Conservation (phyloP, 2,888 invertebrate genomes). For the Dicycla oo region DNA sequence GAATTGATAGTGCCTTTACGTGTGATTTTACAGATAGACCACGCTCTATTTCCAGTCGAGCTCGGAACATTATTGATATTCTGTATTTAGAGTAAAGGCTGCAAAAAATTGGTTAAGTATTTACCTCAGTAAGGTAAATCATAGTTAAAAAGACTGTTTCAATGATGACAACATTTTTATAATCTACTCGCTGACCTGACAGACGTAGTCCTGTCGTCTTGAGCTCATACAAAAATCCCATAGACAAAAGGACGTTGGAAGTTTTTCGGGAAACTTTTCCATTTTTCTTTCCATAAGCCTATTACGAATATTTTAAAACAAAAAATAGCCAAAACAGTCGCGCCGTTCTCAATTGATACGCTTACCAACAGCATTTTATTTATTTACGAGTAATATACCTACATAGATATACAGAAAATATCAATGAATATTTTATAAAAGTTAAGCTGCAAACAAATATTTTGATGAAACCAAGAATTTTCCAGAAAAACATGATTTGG, state of each 20-base stretch:
- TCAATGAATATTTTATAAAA: neutral
- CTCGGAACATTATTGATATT: neutral
- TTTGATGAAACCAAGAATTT: neutral
- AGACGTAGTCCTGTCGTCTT: neutral
- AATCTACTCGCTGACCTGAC: neutral
- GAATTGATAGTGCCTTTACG: neutral
- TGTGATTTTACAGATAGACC: slow-evolving; percentile 3
- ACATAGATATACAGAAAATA: neutral
- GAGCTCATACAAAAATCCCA: neutral
- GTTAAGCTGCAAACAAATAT: neutral
- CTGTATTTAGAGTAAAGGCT: neutral
- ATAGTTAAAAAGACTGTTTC: neutral
- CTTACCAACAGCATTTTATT: neutral
- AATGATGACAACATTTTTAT: too few relatives aligned
- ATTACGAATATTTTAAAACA: too few relatives aligned
- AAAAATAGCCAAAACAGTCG: neutral
- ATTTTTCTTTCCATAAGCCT: too few relatives aligned
- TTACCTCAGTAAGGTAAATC: neutral
- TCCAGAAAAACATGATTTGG: neutral
- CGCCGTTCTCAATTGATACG: neutral
- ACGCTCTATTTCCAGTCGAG: neutral
- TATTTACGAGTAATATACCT: too few relatives aligned
- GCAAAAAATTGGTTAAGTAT: neutral
- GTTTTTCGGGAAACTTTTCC: too few relatives aligned
- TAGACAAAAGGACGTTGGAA: too few relatives aligned